These are phyloP conservation scores for Hydrochoerus hydrochaeris DNA, from an alignment of 2,113 vertebrate species.

Conservation along the genomic window DNA sequence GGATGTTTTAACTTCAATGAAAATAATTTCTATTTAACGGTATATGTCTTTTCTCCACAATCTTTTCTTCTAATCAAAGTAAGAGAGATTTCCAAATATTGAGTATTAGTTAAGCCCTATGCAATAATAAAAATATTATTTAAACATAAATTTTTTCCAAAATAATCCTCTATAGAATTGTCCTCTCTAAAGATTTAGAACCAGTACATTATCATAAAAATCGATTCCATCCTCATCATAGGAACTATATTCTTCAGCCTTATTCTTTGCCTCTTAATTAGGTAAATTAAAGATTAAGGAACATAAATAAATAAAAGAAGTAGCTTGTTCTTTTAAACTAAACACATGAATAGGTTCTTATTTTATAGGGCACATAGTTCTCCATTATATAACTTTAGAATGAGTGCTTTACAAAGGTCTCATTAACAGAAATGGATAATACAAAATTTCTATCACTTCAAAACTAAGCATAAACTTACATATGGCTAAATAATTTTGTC, in stretches of 20 bases:
- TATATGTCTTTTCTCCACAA: slow-evolving; percentile 28
- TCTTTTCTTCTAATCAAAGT: slow-evolving; percentile 32
- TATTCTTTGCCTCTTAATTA: background rate
- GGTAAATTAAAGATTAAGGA: slow-evolving; percentile 12
- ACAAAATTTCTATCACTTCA: background rate
- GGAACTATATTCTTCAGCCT: slow-evolving; percentile 8
- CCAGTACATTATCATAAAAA: background rate
- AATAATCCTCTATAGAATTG: background rate
- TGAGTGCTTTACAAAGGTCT: background rate
- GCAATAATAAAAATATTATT: slow-evolving; percentile 61
- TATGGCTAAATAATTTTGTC: background rate
- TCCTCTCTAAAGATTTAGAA: slow-evolving; percentile 5
- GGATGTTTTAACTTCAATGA: slow-evolving; percentile 35
- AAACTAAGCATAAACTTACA: background rate
- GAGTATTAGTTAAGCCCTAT: slow-evolving; percentile 46
- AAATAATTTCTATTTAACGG: slow-evolving; percentile 38
- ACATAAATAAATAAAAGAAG: slow-evolving; percentile 42
- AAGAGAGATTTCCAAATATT: slow-evolving; percentile 54
- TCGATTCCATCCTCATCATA: slow-evolving; percentile 2
- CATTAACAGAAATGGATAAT: background rate
- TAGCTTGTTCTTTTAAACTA: slow-evolving; percentile 33
- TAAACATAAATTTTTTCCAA: slow-evolving; percentile 46
- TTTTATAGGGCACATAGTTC: background rate
- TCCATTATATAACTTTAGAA: slow-evolving; percentile 34
- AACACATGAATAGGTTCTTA: slow-evolving; percentile 1